These are phyloP conservation scores for Nemurella pictetii DNA, from an alignment of 2,888 invertebrate species.

Conservation along the genomic window DNA sequence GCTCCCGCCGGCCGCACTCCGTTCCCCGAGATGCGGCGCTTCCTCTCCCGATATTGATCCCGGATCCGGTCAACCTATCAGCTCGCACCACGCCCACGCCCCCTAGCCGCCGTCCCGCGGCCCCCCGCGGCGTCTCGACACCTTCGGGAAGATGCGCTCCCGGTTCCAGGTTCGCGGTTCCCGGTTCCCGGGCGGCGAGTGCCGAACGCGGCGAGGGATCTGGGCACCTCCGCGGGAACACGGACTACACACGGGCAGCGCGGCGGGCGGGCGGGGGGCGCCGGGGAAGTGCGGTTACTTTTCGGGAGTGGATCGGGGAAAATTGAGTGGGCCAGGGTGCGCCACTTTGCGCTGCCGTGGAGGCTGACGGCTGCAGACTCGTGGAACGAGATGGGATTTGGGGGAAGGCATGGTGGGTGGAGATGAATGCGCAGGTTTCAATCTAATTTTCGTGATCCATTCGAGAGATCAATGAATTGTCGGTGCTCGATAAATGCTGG, in stretches of 20 bases:
- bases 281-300: not conserved
- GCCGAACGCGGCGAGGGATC: not conserved
- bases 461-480: not conserved
- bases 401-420: not conserved
- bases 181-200: not conserved
- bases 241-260: not conserved
- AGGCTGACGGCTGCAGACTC: not conserved
- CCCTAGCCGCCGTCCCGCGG: no score
- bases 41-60: slow-evolving; percentile 17
- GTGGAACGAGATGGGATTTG: not conserved
- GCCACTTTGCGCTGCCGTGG: no score
- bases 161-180: not conserved
- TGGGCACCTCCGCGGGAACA: not conserved
- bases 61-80: slow-evolving; percentile 24
- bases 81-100: slow-evolving; percentile 11
- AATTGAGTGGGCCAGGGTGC: no score
- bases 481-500: not conserved
- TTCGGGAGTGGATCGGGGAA: no score
- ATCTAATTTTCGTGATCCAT: not conserved
- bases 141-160: slow-evolving; percentile 1
- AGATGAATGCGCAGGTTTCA: not conserved
- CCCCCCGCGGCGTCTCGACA: not conserved
- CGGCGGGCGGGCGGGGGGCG: not conserved
- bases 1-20: not conserved
- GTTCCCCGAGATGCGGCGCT: not conserved